A percentile compares a stretch with the other conserved stretches of the same genome.
Conservation (phyloP, 2,113 vertebrate species). For the Astatoreochromis straeleni region DNA sequence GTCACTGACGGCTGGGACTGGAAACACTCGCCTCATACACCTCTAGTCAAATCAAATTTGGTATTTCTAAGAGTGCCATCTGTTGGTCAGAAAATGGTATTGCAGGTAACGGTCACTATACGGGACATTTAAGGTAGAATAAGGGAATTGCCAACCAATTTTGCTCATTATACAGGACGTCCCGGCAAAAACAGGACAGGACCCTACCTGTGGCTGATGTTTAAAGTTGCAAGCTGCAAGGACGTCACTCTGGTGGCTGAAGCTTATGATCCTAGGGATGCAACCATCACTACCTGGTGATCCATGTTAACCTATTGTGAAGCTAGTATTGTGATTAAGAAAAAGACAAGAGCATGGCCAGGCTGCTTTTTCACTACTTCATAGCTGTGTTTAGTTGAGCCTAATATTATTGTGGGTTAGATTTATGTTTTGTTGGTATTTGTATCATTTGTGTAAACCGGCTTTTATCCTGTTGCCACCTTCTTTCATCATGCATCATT, state of each 20-base stretch:
- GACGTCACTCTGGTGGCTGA: background rate
- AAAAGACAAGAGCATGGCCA: background rate
- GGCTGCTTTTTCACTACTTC: background rate
- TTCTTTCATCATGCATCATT: background rate
- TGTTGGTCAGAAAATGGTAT: background rate
- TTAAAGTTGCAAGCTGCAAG: background rate
- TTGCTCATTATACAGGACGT: background rate
- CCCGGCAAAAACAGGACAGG: background rate
- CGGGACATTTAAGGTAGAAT: background rate
- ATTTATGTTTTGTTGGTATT: background rate
- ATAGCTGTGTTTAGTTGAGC: background rate
- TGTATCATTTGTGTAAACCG: background rate
- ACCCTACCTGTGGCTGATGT: background rate
- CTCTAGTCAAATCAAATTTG: background rate
- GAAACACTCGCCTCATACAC: background rate
- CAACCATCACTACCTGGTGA: background rate
- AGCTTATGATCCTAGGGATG: background rate
- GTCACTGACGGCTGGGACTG: fast-evolving
- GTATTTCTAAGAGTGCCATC: background rate
- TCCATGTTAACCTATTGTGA: background rate
- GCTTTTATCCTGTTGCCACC: background rate
- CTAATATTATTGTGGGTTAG: background rate
- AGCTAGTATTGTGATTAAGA: background rate
- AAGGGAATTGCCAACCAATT: background rate
- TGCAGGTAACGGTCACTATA: background rate